Conservation (phyloP, 2,888 invertebrate genomes). For the Germaria angustata region DNA sequence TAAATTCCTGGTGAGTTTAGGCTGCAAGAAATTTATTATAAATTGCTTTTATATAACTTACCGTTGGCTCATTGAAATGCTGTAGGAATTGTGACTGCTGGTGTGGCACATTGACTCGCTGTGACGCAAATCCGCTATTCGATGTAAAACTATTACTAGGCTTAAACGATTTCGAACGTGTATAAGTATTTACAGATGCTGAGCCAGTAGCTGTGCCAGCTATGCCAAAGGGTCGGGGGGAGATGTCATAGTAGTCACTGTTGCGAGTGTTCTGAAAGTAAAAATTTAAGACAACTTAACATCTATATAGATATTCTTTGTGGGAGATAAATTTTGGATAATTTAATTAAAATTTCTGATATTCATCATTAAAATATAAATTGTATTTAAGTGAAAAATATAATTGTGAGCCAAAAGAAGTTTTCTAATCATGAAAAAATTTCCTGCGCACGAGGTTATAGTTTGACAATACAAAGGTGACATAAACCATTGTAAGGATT, state of each 20-base stretch:
- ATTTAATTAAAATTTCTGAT: no score
- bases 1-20: constrained; percentile 50
- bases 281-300: no score
- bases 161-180: constrained; percentile 76
- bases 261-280: constrained; percentile 76
- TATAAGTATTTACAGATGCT: constrained; percentile 67
- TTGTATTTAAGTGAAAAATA: no score
- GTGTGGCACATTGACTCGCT: constrained; percentile 78
- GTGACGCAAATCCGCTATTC: constrained; percentile 72
- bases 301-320: no score
- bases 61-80: constrained; percentile 77
- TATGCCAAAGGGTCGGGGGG: constrained; percentile 79
- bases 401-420: no score
- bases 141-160: constrained; percentile 68
- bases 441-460: no score
- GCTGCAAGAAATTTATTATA: background rate
- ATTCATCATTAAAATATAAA: no score
- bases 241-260: constrained; percentile 79
- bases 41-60: constrained; percentile 68
- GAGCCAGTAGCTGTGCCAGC: constrained; percentile 64
- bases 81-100: constrained; percentile 79
- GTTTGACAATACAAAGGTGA: no score
- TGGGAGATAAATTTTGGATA: no score
- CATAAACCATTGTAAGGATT: no score
- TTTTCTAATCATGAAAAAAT: no score